phyloP scores from a whole-genome alignment of 2,797 vertebrate species.

The Pygocentrus nattereri region DNA sequence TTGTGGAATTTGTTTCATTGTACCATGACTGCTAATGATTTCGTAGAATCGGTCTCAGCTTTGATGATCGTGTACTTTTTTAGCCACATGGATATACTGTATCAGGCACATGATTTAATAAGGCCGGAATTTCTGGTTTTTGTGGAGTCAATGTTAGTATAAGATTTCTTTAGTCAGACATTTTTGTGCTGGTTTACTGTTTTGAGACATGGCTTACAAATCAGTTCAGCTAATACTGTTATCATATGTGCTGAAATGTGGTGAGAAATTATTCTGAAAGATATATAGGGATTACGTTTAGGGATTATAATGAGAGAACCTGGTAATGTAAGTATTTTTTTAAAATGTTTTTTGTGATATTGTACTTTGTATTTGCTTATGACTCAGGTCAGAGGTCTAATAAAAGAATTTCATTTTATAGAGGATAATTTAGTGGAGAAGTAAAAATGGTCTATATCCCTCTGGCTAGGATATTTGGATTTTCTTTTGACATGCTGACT shows the following conservation, averaged over 20 bases:
- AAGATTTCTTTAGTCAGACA: slow-evolving; percentile 1
- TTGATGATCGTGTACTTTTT: slow-evolving; percentile 30
- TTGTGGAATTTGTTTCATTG: slow-evolving; percentile 62
- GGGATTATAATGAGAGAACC: neutral
- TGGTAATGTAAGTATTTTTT: slow-evolving; percentile 20
- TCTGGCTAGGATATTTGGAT: slow-evolving; percentile 43
- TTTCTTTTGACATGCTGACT: slow-evolving; percentile 46
- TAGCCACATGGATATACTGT: slow-evolving; percentile 21
- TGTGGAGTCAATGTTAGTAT: slow-evolving; percentile 23
- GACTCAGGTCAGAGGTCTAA: slow-evolving; percentile 14
- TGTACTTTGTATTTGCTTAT: slow-evolving; percentile 14
- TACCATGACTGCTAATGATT: slow-evolving; percentile 52
- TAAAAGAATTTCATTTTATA: slow-evolving; percentile 12
- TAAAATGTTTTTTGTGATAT: neutral
- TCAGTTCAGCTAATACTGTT: slow-evolving; percentile 33
- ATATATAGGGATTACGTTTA: slow-evolving; percentile 10
- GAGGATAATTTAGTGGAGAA: neutral
- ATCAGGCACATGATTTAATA: slow-evolving; percentile 33
- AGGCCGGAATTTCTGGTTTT: slow-evolving; percentile 47
- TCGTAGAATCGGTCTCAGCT: slow-evolving; percentile 49
- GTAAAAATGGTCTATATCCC: slow-evolving; percentile 21
- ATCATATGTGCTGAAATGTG: neutral
- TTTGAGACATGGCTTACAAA: slow-evolving; percentile 23
- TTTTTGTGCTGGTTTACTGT: neutral
- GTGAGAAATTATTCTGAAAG: neutral